Evolutionary conservation across 2,113 vertebrate genomes (phyloP).

Genomic region (Apteryx mantelli): DNA sequence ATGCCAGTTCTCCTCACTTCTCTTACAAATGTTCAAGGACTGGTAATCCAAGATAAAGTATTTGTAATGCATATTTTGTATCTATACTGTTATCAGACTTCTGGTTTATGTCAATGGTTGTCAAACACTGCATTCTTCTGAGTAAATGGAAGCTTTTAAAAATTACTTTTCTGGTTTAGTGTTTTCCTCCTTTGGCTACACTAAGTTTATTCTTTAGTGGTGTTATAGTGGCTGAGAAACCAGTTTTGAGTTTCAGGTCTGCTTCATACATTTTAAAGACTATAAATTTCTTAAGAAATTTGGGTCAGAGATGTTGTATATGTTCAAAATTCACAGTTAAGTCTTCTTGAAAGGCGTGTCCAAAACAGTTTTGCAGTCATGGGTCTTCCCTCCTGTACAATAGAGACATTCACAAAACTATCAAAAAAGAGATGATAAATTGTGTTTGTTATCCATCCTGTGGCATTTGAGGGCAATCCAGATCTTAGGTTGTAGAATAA

Average conservation of each 20-base stretch:
- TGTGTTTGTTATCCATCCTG: background rate
- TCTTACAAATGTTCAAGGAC: background rate
- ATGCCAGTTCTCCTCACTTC: background rate
- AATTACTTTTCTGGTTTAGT: background rate
- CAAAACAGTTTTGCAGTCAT: background rate
- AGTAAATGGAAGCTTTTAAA: conserved; percentile 5
- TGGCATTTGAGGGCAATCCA: background rate
- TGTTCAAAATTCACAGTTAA: background rate
- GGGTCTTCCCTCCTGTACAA: background rate
- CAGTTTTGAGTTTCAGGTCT: background rate
- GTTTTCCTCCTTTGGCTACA: background rate
- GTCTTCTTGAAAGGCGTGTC: background rate
- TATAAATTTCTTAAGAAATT: background rate
- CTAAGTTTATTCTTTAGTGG: background rate
- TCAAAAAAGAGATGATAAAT: background rate
- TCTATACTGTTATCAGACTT: background rate
- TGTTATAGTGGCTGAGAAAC: background rate
- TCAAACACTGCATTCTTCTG: background rate
- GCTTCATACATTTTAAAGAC: background rate
- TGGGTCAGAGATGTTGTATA: background rate
- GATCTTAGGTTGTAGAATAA: background rate
- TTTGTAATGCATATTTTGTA: background rate
- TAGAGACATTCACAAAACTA: background rate
- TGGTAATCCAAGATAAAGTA: background rate
- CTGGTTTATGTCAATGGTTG: background rate